Percentiles rank a stretch among this genome's conserved stretches.
Evolutionary conservation across 2,113 vertebrate genomes (phyloP).

Genomic region (Potamarius usumacintae): DNA sequence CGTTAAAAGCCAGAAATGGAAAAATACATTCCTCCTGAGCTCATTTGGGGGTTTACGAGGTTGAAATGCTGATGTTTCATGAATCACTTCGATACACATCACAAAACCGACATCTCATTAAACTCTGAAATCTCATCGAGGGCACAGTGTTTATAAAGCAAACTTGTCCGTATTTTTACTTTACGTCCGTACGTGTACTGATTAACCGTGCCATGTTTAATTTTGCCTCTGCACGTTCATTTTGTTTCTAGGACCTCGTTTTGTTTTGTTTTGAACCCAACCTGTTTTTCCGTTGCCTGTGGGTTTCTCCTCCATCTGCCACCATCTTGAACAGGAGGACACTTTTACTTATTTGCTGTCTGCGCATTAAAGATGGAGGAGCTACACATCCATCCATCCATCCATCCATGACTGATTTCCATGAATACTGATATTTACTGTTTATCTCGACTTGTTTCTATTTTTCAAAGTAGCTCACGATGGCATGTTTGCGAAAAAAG

Average conservation of each 20-base stretch:
- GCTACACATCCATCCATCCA: not conserved
- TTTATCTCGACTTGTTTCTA: not conserved
- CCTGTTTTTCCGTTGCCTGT: constrained; percentile 42
- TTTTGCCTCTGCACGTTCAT: not conserved
- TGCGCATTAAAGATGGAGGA: constrained; percentile 51
- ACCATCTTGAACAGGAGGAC: constrained; percentile 48
- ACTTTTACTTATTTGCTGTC: constrained; percentile 54
- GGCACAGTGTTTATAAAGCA: not conserved
- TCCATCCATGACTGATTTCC: not conserved
- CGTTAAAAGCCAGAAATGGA: too few relatives aligned
- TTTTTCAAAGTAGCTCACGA: not conserved
- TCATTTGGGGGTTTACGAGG: not conserved
- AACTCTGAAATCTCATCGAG: not conserved
- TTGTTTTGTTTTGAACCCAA: not conserved
- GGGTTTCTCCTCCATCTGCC: constrained; percentile 60
- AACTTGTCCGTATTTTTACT: not conserved
- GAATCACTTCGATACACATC: not conserved
- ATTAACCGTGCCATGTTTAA: not conserved
- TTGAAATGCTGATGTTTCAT: not conserved
- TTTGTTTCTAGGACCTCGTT: not conserved
- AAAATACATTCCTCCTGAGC: too few relatives aligned
- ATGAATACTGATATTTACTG: not conserved
- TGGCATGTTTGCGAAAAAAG: not conserved
- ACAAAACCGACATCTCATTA: not conserved
- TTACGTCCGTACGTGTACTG: not conserved